Conservation (phyloP, 2,888 invertebrate species). For the Nesidiocoris tenuis region DNA sequence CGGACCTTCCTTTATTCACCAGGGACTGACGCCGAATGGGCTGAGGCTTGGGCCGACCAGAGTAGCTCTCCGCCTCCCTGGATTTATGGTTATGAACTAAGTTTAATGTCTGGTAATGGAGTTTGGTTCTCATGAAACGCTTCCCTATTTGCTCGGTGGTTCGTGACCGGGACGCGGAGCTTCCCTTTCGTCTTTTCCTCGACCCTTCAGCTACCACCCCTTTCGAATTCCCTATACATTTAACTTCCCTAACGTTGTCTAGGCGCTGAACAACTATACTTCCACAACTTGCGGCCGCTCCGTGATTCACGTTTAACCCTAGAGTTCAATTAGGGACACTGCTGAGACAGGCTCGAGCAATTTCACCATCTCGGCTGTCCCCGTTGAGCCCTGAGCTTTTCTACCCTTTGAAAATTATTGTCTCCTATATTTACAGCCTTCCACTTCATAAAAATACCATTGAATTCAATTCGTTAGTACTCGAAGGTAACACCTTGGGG, state of each 20-base stretch:
- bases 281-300: conserved; percentile 8
- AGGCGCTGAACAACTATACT: conserved; percentile 7
- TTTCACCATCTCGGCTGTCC: too few species aligned
- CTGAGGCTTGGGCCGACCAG: not conserved
- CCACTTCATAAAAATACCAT: too few species aligned
- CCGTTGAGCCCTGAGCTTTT: too few species aligned
- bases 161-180: conserved; percentile 34
- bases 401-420: too few species aligned
- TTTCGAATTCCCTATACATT: conserved; percentile 18
- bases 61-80: conserved; percentile 4
- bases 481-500: too few species aligned
- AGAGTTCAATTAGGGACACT: too few species aligned
- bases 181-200: not conserved
- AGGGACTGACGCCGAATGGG: conserved; percentile 4
- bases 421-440: too few species aligned
- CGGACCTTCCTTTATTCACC: conserved; percentile 26
- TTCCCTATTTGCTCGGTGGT: conserved; percentile 37
- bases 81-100: conserved; percentile 38
- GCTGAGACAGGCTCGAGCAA: too few species aligned
- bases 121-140: conserved; percentile 38
- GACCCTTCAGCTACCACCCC: not conserved
- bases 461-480: too few species aligned
- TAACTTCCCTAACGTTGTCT: conserved; percentile 4
- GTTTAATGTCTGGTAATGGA: conserved; percentile 40
- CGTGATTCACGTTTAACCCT: not conserved